A percentile compares a stretch with the other conserved stretches of the same genome.
These are phyloP conservation scores for Thryonomys swinderianus DNA, from an alignment of 2,113 vertebrate species.

Conservation along the genomic window DNA sequence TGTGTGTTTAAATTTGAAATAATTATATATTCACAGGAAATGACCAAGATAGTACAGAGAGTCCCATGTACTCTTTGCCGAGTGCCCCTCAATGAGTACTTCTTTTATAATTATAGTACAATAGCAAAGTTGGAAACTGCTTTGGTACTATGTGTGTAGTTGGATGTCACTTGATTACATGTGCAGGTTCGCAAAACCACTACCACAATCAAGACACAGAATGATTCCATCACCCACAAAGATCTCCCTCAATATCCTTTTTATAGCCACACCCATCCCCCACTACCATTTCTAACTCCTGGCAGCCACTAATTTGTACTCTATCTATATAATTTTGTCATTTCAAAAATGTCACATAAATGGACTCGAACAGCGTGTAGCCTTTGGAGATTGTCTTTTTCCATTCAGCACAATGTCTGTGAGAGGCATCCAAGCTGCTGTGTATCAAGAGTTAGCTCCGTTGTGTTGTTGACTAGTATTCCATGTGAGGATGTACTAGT, in stretches of 20 bases:
- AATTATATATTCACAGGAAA: constrained; percentile 37
- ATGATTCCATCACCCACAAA: background rate
- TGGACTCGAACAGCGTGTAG: background rate
- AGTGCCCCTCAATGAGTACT: background rate
- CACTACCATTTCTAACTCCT: background rate
- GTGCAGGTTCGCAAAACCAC: background rate
- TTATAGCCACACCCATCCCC: background rate
- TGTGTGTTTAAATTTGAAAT: constrained; percentile 1
- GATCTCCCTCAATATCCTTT: background rate
- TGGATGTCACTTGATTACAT: background rate
- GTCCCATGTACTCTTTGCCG: background rate
- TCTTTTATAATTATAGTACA: background rate
- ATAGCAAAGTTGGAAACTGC: constrained; percentile 9
- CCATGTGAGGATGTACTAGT: background rate
- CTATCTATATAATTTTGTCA: background rate
- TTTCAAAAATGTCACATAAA: constrained; percentile 42
- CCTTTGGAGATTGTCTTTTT: background rate
- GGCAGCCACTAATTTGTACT: constrained; percentile 13
- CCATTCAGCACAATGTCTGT: background rate
- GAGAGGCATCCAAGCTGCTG: background rate
- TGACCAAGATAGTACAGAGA: constrained; percentile 27
- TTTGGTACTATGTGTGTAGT: background rate
- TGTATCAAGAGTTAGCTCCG: background rate
- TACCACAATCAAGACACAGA: background rate
- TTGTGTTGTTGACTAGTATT: background rate